phyloP scores from a whole-genome alignment of 2,113 vertebrate genomes.

The Pholis gunnellus region DNA sequence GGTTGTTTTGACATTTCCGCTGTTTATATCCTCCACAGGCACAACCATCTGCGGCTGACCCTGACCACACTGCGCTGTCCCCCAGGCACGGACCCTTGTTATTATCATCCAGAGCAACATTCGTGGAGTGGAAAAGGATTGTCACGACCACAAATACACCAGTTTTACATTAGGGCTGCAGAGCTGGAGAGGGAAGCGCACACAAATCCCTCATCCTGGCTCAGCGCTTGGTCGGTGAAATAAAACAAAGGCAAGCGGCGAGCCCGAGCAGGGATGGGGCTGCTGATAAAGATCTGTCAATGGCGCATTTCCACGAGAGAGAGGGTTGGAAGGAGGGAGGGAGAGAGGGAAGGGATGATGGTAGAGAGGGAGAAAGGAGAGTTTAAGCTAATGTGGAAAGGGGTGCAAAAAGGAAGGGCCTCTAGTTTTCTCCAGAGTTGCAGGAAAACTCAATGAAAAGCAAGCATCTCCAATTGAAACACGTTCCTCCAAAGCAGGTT shows the following conservation, averaged over 20 bases:
- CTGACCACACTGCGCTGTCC: slow-evolving; percentile 62
- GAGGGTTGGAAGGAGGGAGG: slow-evolving; percentile 36
- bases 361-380: slow-evolving; percentile 6
- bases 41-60: slow-evolving; percentile 67
- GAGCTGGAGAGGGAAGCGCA: slow-evolving; percentile 53
- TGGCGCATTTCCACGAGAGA: slow-evolving; percentile 67
- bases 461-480: slow-evolving; percentile 44
- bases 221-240: slow-evolving; percentile 66
- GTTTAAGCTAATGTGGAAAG: slow-evolving; percentile 26
- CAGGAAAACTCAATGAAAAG: slow-evolving; percentile 36
- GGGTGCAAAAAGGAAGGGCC: not conserved
- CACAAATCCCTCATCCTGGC: slow-evolving; percentile 70
- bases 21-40: slow-evolving; percentile 69
- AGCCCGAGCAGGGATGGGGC: slow-evolving; percentile 65
- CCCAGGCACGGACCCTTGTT: slow-evolving; percentile 60
- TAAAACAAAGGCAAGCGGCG: slow-evolving; percentile 70
- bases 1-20: slow-evolving; percentile 73
- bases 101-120: slow-evolving; percentile 67
- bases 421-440: slow-evolving; percentile 30
- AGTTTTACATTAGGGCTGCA: slow-evolving; percentile 65
- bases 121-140: slow-evolving; percentile 52
- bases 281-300: slow-evolving; percentile 78
- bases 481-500: slow-evolving; percentile 43
- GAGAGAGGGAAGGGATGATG: slow-evolving; percentile 8
- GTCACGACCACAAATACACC: slow-evolving; percentile 62